Base-by-base conservation (phyloP, 2,113 vertebrate species). In the Dendropsophus ebraccatus region DNA sequence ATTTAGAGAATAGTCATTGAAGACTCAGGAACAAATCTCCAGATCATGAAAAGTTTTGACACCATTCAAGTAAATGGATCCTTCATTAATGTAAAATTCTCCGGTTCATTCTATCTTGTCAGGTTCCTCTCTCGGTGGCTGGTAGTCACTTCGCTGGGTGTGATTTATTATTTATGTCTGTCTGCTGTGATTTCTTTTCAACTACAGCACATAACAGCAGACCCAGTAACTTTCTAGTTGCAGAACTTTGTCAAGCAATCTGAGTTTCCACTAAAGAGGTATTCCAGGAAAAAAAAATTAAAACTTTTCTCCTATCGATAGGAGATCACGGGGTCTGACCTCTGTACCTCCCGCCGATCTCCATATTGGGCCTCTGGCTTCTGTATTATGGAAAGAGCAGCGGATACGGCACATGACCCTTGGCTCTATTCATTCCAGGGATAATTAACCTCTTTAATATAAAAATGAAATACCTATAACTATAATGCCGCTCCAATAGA, bases 111-210 rank as follows among this genome's bases (percentile, higher is more conserved):
- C 10, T 11, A 0, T 35, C 28, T 21, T 21, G 54, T 60, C 52
- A 45, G 35, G 2, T 47, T 35, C 14, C 28, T 65, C 25, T 45
- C 54, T 35, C 32, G 19, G 78, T 21, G 78, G 16, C 74, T 76
- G 13, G 47, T 50, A 76, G 47, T 58, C 52, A 60, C 82, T 75
- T 72, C 37, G 10, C 35, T 74, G 69, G 54, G 11, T 83, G 69
- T 84, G 70, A 84, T 84, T 84, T 84, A 84, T 84, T 74, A 84
- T 84, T 84, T 54, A 84, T 28, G 9, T 17, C 52, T 74, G 82
- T 75, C 70, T 60, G 35, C 35, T 1, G 32, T 83, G 28, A 37
- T 73, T 73, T 72, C 19, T 56, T 81, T 81, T 81, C 65, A 81
- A 81, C 58, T 81, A 14, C 30, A n/a, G 23, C 2, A 60, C 12